A percentile compares a stretch with the other conserved stretches of the same genome.
Conservation (phyloP, 2,888 invertebrate genomes). For the Elmis aenea region DNA sequence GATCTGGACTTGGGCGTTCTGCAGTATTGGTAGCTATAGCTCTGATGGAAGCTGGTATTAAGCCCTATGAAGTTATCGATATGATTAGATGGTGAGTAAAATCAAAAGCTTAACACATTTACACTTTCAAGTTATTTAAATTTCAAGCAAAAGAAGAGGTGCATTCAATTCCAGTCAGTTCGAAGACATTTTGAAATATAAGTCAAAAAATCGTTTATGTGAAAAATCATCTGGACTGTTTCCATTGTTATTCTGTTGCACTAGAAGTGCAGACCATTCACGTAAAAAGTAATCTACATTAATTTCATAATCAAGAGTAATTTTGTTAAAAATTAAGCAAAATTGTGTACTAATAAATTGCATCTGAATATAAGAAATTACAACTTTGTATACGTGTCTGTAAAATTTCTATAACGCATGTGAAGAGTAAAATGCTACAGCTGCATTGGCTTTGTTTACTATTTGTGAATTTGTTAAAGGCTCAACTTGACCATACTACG, state of each 20-base stretch:
- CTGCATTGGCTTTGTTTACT: too few species aligned
- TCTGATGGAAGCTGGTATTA: constrained; percentile 14
- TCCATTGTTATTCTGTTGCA: not conserved
- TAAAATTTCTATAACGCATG: too few species aligned
- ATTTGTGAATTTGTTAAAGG: too few species aligned
- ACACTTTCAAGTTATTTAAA: not conserved
- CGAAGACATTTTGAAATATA: constrained; percentile 2
- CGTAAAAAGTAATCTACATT: too few species aligned
- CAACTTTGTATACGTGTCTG: too few species aligned
- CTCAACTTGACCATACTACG: too few species aligned
- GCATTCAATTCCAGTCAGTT: constrained; percentile 6
- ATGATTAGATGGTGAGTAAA: constrained; percentile 8
- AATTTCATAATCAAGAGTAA: too few species aligned
- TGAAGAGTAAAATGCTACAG: too few species aligned
- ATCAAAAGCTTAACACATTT: not conserved
- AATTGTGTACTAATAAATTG: too few species aligned
- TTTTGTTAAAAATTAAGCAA: too few species aligned
- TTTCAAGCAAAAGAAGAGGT: constrained; percentile 10
- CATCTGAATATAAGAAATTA: too few species aligned
- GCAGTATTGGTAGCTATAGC: constrained; percentile 17
- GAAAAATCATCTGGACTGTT: constrained; percentile 1
- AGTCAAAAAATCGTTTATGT: constrained; percentile 4
- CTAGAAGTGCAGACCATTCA: too few species aligned
- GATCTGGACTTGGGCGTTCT: constrained; percentile 15
- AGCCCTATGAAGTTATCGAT: constrained; percentile 3